A percentile compares a stretch with the other conserved stretches of the same genome.
These are phyloP conservation scores for Eretmodus cyanostictus DNA, from an alignment of 2,113 vertebrate species.

Conservation along the genomic window DNA sequence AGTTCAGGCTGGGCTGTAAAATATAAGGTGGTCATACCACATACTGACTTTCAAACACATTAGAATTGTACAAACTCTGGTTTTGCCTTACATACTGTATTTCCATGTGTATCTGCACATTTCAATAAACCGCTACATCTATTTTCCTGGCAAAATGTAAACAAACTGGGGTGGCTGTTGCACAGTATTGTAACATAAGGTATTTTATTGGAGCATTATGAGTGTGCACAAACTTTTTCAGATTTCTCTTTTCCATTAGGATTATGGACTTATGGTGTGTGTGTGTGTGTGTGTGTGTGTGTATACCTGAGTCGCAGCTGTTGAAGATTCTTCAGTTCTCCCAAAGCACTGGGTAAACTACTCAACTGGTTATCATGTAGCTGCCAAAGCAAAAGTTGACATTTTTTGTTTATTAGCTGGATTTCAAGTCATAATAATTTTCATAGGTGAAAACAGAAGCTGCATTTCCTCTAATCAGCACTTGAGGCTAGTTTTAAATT, in stretches of 20 bases:
- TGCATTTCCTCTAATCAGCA: not conserved
- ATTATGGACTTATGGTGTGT: not conserved
- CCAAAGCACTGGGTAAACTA: slow-evolving; percentile 79
- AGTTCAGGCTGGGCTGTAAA: not conserved
- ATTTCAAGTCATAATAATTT: not conserved
- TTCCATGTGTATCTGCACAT: not conserved
- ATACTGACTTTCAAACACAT: not conserved
- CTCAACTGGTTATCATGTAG: slow-evolving; percentile 90
- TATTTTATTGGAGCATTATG: not conserved
- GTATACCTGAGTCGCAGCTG: slow-evolving; percentile 74
- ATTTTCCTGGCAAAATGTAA: not conserved
- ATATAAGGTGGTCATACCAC: not conserved
- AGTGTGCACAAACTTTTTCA: not conserved
- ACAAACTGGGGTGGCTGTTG: not conserved
- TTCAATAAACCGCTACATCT: not conserved
- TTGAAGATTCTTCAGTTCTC: slow-evolving; percentile 85
- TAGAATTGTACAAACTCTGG: not conserved
- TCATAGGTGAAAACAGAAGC: not conserved
- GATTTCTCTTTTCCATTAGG: not conserved
- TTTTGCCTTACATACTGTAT: not conserved
- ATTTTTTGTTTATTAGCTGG: not conserved
- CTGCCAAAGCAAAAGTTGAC: slow-evolving; percentile 61
- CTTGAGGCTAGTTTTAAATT: not conserved
- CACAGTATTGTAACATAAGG: not conserved
- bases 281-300: not conserved